A percentile compares a stretch with the other conserved stretches of the same genome.
These are phyloP conservation scores for Athripsodes cinereus DNA, from an alignment of 2,888 invertebrate genomes.

Conservation along the genomic window DNA sequence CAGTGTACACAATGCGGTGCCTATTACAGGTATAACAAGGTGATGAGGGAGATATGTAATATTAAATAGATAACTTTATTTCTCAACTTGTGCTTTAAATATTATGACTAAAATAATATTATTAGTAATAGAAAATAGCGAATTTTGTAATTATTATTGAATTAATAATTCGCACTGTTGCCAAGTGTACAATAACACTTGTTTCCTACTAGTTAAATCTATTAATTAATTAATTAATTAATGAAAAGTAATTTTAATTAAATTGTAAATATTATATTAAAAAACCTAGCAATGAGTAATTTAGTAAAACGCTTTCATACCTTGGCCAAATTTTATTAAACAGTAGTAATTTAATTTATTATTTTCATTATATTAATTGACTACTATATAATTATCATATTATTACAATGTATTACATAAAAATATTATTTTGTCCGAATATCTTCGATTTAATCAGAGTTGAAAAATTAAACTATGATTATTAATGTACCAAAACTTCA, in stretches of 20 bases:
- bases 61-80: not conserved
- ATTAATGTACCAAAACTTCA: too few species aligned
- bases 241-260: too few species aligned
- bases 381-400: too few species aligned
- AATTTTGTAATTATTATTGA: not conserved
- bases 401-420: too few species aligned
- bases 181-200: slow-evolving; percentile 12
- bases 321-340: slow-evolving; percentile 13
- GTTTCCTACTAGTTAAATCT: slow-evolving; percentile 12
- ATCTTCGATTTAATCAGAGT: too few species aligned
- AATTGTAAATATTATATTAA: slow-evolving; percentile 8
- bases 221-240: too few species aligned
- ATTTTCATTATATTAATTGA: not conserved
- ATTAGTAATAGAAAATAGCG: not conserved
- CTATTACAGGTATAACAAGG: not conserved
- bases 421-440: too few species aligned
- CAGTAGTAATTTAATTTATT: not conserved
- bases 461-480: too few species aligned
- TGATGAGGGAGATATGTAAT: not conserved
- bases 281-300: not conserved
- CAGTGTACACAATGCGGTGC: slow-evolving; percentile 16
- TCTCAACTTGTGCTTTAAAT: not conserved
- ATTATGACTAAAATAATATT: not conserved
- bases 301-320: slow-evolving; percentile 15
- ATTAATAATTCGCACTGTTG: not conserved